phyloP scores from a whole-genome alignment of 2,888 invertebrate genomes.

The Mayetiola destructor region DNA sequence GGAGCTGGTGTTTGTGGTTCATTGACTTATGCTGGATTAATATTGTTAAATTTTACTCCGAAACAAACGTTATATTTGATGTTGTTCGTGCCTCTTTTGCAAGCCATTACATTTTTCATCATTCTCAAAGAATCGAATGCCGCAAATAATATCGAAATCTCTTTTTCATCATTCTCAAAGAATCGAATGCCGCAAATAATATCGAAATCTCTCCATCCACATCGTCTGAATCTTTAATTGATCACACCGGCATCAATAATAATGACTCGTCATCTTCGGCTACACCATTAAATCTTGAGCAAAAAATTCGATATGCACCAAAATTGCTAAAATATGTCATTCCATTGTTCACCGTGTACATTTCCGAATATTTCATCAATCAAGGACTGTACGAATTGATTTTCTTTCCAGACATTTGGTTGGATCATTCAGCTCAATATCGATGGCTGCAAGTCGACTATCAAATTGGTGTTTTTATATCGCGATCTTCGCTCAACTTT shows the following conservation, averaged over 20 bases:
- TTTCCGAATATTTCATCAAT: constrained; percentile 78
- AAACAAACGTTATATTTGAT: constrained; percentile 51
- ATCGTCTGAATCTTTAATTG: not conserved
- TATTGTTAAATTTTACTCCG: constrained; percentile 41
- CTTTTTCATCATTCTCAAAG: constrained; percentile 37
- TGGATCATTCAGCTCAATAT: constrained; percentile 50
- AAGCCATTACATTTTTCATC: constrained; percentile 43
- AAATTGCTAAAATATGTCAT: constrained; percentile 56
- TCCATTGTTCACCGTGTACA: constrained; percentile 60
- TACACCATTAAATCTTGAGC: constrained; percentile 20
- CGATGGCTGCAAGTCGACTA: constrained; percentile 71
- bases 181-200: constrained; percentile 22
- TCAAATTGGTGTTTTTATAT: constrained; percentile 70
- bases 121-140: constrained; percentile 31
- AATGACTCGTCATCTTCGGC: not conserved
- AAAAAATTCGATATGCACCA: constrained; percentile 40
- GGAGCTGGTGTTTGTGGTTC: constrained; percentile 68
- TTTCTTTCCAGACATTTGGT: constrained; percentile 46
- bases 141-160: not conserved
- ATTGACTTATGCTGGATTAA: constrained; percentile 57
- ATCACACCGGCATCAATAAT: not conserved
- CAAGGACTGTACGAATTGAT: constrained; percentile 72
- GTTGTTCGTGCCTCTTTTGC: constrained; percentile 51
- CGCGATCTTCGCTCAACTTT: constrained; percentile 63
- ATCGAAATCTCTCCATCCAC: not conserved